Conservation (phyloP, 23 tunicate genomes). For the Ciona savignyi region DNA sequence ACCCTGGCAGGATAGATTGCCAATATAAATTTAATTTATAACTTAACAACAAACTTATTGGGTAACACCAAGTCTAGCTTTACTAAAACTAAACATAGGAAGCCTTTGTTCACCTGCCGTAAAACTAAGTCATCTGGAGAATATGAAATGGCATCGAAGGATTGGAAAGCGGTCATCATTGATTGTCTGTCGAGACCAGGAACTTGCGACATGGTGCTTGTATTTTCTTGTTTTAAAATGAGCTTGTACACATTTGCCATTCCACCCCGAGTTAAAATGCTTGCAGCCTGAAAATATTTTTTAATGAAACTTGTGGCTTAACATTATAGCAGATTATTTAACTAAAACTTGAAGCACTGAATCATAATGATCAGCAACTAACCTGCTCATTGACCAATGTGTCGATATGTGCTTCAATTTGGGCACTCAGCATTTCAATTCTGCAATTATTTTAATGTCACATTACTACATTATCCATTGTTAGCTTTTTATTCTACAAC, state of each 20-base stretch:
- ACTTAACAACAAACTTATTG: too few relatives aligned
- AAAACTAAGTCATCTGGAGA: constrained; percentile 53
- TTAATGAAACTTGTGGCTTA: too few relatives aligned
- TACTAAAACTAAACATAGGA: background rate
- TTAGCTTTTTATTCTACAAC: too few relatives aligned
- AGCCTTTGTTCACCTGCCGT: constrained; percentile 39
- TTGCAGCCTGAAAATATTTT: constrained; percentile 47
- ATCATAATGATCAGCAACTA: too few relatives aligned
- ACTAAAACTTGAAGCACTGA: too few relatives aligned
- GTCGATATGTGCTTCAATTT: constrained; percentile 93
- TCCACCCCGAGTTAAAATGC: constrained; percentile 60
- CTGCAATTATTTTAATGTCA: too few relatives aligned
- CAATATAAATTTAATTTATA: too few relatives aligned
- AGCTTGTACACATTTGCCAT: constrained; percentile 56
- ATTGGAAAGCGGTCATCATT: constrained; percentile 45
- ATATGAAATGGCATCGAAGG: constrained; percentile 45
- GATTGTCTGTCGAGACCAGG: constrained; percentile 54
- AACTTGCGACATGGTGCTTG: constrained; percentile 25
- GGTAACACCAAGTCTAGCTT: too few relatives aligned
- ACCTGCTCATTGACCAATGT: constrained; percentile 94
- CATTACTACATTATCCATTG: too few relatives aligned
- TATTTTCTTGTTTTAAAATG: constrained; percentile 22
- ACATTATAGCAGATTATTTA: too few relatives aligned
- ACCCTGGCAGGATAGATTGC: too few relatives aligned
- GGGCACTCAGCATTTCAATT: constrained; percentile 94